Base-by-base conservation (phyloP, 30 jellyfish, hydroid and myxozoan genomes). In the Turritopsis dohrnii region DNA sequence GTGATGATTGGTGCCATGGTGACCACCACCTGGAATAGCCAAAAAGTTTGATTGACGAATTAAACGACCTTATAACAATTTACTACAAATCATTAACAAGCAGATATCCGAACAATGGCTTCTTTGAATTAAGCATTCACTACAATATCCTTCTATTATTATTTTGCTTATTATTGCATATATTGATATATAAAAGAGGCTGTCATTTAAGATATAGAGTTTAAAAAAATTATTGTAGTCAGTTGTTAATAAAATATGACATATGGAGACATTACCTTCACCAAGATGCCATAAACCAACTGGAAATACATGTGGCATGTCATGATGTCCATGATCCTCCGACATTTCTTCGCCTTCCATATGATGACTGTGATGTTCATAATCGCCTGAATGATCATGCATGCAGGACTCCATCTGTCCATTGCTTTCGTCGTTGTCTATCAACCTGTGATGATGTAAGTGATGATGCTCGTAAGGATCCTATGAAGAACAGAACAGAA, bases 251-350 rank as follows among this genome's bases (percentile, higher is more conserved):
- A 41, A 13, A 13, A 41, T 41, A 5, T 41, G 60, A 41, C n/a
- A n/a, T n/a, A n/a, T n/a, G n/a, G n/a, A n/a, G n/a, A n/a, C n/a
- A n/a, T n/a, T n/a, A n/a, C 60, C 60, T 41, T 41, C 60, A 5
- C 60, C 60, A 3, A 41, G 65, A 52, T 74, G 83, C 1, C 65
- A 22, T 71, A 74, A n/a, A n/a, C 83, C 83, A 74, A 74, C 41
- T 23, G 83, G 83, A 74, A 74, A 74, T 26, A 74, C 54, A 23
- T 74, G 83, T 30, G 83, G 83, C 83, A 74, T 74, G 71, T 74
- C 65, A 24, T 74, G 17, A 74, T 74, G 83, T 7, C 83, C 83
- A 71, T 74, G 83, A 29, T 74, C 83, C 9, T 28, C 83, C n/a
- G 83, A 16, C 41, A 74, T 74, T 30, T 74, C 83, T 41, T 74